A percentile compares a stretch with the other conserved stretches of the same genome.
Evolutionary conservation across 2,113 vertebrate species (phyloP).

Genomic region (Amazona vittata): DNA sequence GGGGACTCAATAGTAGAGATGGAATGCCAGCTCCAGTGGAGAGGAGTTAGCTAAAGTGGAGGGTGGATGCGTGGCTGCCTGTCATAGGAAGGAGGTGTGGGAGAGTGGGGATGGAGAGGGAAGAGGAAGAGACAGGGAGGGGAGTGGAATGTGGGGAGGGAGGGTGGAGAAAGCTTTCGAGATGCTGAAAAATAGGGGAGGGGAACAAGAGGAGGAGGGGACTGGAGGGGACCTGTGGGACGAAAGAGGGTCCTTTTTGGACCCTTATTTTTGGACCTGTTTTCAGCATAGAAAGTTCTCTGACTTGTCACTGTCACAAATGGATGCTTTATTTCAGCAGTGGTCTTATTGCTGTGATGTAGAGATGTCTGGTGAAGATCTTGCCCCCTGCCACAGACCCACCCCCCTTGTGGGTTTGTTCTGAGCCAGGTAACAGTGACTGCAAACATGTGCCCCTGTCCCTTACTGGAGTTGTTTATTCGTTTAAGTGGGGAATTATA

Average conservation of each 20-base stretch:
- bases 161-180: background rate
- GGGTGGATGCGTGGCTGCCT: background rate
- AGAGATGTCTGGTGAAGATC: background rate
- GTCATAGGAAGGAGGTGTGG: background rate
- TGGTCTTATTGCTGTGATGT: background rate
- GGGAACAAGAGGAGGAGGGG: background rate
- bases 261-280: background rate
- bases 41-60: background rate
- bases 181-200: background rate
- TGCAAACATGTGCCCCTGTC: background rate
- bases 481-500: background rate
- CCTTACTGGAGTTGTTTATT: background rate
- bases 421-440: background rate
- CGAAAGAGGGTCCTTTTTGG: background rate
- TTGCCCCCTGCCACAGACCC: background rate
- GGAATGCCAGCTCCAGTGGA: rapidly evolving
- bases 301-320: background rate
- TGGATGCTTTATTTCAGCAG: background rate
- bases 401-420: background rate
- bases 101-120: background rate
- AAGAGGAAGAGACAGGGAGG: background rate
- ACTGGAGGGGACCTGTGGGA: rapidly evolving
- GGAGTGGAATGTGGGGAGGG: background rate
- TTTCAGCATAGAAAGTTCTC: background rate
- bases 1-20: background rate